Percentiles rank a stretch among this genome's conserved stretches.
Conservation (phyloP, 2,113 vertebrate genomes). For the Shinisaurus crocodilurus region DNA sequence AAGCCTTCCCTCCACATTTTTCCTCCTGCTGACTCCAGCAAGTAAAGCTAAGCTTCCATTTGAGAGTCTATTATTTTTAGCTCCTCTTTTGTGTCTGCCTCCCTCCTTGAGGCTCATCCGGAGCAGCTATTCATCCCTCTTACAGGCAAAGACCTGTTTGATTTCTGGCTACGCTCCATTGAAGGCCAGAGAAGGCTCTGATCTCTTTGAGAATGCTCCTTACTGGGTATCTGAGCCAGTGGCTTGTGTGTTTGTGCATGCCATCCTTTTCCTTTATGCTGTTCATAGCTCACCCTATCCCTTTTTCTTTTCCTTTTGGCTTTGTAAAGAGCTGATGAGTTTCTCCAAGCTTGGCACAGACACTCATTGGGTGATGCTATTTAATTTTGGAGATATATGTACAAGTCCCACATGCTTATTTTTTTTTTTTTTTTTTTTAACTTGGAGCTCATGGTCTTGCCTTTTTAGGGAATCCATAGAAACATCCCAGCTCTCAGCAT, state of each 20-base stretch:
- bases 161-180: neutral
- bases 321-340: neutral
- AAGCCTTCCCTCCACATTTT: neutral
- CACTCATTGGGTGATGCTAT: neutral
- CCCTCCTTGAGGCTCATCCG: conserved; percentile 1
- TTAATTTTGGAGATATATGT: neutral
- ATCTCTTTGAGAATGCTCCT: neutral
- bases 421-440: neutral
- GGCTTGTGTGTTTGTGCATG: neutral
- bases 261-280: neutral
- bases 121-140: neutral
- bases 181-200: neutral
- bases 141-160: neutral
- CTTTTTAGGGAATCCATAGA: neutral
- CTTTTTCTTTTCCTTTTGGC: neutral
- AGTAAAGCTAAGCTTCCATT: neutral
- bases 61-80: conserved; percentile 31
- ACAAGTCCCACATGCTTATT: neutral
- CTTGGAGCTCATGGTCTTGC: neutral
- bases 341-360: neutral
- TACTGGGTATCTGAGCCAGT: neutral
- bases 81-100: neutral
- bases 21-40: neutral
- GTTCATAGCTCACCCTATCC: neutral
- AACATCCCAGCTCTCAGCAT: neutral